phyloP scores from a whole-genome alignment of 2,888 invertebrate species.

The Leuctra nigra region DNA sequence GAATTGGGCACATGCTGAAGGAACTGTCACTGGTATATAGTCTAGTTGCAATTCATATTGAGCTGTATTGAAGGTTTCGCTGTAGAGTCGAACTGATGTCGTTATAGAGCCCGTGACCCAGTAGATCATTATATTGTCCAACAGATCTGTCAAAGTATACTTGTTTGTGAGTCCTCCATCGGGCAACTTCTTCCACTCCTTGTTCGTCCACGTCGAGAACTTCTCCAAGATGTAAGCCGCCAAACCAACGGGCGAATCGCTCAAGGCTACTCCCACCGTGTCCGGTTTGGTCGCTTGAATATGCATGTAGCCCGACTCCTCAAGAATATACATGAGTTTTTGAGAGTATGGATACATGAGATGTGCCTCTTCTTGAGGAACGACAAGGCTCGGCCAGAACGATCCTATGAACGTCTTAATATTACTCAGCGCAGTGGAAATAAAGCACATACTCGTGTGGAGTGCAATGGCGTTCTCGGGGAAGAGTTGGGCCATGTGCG shows the following conservation, averaged over 20 bases:
- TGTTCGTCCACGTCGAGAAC: constrained; percentile 61
- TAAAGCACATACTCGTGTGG: constrained; percentile 57
- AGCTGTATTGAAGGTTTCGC: constrained; percentile 49
- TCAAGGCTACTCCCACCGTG: constrained; percentile 56
- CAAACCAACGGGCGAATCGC: constrained; percentile 75
- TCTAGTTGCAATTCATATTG: constrained; percentile 36
- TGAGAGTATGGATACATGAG: constrained; percentile 34
- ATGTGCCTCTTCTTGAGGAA: constrained; percentile 32
- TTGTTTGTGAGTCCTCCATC: constrained; percentile 44
- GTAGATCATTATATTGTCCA: constrained; percentile 78
- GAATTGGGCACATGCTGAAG: constrained; percentile 67
- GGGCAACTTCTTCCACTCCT: constrained; percentile 32
- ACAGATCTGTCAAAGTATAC: constrained; percentile 46
- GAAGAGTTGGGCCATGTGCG: constrained; percentile 55
- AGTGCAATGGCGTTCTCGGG: constrained; percentile 49
- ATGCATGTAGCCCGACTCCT: constrained; percentile 45
- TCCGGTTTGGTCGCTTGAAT: constrained; percentile 49
- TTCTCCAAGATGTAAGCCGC: constrained; percentile 89
- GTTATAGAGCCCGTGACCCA: constrained; percentile 69
- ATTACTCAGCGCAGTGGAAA: constrained; percentile 34
- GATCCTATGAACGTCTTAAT: constrained; percentile 33
- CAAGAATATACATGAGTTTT: constrained; percentile 33
- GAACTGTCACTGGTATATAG: constrained; percentile 43
- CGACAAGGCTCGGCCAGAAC: constrained; percentile 34
- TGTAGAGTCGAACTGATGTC: constrained; percentile 66